These are phyloP conservation scores for Stenoptilia bipunctidactyla DNA, from an alignment of 2,888 invertebrate genomes.

Conservation along the genomic window DNA sequence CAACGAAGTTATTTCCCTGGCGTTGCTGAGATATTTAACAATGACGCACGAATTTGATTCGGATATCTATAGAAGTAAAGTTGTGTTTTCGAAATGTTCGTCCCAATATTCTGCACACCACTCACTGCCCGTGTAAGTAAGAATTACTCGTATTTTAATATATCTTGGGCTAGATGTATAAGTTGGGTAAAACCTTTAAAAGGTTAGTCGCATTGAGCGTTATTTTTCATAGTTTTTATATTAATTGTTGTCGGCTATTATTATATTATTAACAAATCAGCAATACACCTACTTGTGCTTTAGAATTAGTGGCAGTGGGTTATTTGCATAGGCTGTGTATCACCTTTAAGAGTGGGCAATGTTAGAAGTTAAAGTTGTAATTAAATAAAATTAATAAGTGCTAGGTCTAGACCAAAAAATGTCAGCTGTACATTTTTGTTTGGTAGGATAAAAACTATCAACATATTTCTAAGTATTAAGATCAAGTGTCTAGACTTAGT, in stretches of 20 bases:
- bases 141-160: not conserved
- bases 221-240: not conserved
- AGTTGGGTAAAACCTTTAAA: too few relatives aligned
- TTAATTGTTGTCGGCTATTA: not conserved
- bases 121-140: conserved; percentile 7
- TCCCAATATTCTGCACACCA: conserved; percentile 4
- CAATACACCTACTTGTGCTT: conserved; percentile 29
- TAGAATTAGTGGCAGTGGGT: conserved; percentile 48
- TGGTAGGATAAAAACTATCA: too few relatives aligned
- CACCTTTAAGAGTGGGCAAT: conserved; percentile 43
- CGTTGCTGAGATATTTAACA: not conserved
- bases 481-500: too few relatives aligned
- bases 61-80: not conserved
- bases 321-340: conserved; percentile 58
- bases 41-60: not conserved
- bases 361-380: conserved; percentile 36
- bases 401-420: conserved; percentile 16
- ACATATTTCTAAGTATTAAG: too few relatives aligned
- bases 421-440: too few relatives aligned
- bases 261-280: not conserved
- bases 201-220: too few relatives aligned
- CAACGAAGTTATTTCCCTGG: not conserved
- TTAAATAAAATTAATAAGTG: conserved; percentile 27
- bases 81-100: conserved; percentile 3
- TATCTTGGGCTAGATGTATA: too few relatives aligned